Percentiles rank a stretch among this genome's conserved stretches.
Conservation (phyloP, 2,797 vertebrate species). For the Petrocephalus sullivani region DNA sequence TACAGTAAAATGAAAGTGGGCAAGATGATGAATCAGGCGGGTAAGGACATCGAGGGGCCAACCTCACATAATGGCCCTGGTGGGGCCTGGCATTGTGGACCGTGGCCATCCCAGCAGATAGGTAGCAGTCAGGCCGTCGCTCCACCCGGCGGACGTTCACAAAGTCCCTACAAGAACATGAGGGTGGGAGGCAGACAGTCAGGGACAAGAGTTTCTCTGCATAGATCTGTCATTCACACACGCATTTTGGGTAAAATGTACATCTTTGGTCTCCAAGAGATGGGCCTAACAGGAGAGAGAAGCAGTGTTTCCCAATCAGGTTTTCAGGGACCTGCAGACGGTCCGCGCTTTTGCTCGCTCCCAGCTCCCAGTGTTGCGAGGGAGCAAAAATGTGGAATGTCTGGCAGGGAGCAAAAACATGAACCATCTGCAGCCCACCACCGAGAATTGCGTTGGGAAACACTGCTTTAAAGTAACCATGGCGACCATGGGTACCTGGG, state of each 20-base stretch:
- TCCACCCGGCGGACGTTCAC: slow-evolving; percentile 91
- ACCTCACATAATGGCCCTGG: slow-evolving; percentile 79
- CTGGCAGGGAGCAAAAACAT: not conserved
- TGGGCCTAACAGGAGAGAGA: not conserved
- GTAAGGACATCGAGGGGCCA: slow-evolving; percentile 28
- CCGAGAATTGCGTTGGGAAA: too few species aligned
- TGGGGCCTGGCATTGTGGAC: slow-evolving; percentile 73
- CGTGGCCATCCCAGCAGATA: slow-evolving; percentile 85
- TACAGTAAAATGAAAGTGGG: not conserved
- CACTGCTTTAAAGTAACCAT: not conserved
- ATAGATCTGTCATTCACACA: not conserved
- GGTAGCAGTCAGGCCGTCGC: slow-evolving; percentile 77
- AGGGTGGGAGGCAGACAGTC: not conserved
- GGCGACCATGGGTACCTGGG: slow-evolving; percentile 65
- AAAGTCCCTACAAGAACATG: slow-evolving; percentile 72
- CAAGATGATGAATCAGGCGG: not conserved
- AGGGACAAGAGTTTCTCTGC: not conserved
- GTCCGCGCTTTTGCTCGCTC: too few species aligned
- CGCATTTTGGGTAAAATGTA: not conserved
- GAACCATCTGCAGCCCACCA: not conserved
- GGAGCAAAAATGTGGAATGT: too few species aligned
- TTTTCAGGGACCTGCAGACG: too few species aligned
- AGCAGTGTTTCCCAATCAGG: too few species aligned
- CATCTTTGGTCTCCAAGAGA: not conserved
- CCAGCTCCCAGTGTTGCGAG: too few species aligned